Conservation (phyloP, 2,797 vertebrate species). For the Parauchenoglanis ngamensis region DNA sequence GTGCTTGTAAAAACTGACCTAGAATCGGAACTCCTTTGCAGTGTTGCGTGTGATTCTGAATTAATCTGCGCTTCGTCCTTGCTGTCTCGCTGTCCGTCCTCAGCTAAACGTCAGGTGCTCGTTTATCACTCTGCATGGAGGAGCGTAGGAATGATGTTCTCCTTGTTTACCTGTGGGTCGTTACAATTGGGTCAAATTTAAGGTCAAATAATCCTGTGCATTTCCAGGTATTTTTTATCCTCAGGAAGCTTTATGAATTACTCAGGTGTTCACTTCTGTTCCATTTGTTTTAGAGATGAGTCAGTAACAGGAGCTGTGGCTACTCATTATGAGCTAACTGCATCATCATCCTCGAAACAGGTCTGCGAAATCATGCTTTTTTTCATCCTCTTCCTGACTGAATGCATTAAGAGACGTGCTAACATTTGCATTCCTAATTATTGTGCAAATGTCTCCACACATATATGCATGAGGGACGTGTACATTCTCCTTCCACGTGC, state of each 20-base stretch:
- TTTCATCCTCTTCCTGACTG: constrained; percentile 14
- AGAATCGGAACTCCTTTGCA: not conserved
- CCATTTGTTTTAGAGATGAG: constrained; percentile 18
- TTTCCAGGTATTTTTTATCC: not conserved
- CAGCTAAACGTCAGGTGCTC: not conserved
- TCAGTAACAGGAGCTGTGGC: constrained; percentile 27
- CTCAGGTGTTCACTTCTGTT: constrained; percentile 30
- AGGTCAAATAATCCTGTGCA: constrained; percentile 38
- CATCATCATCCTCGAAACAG: not conserved
- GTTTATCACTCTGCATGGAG: constrained; percentile 9
- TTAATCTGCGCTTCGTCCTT: not conserved
- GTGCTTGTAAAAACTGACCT: not conserved
- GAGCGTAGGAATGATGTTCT: constrained; percentile 1
- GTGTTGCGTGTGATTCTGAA: not conserved
- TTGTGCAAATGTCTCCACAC: not conserved
- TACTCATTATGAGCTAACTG: constrained; percentile 11
- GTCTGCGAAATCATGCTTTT: not conserved
- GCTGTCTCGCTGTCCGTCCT: not conserved
- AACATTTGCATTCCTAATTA: not conserved
- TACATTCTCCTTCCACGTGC: not conserved
- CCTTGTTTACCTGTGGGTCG: constrained; percentile 36
- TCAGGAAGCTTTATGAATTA: not conserved
- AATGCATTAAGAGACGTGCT: constrained; percentile 30
- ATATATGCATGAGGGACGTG: not conserved
- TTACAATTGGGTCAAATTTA: constrained; percentile 39